phyloP scores from a whole-genome alignment of 2,888 invertebrate species.

The Nemapogon koenigi region DNA sequence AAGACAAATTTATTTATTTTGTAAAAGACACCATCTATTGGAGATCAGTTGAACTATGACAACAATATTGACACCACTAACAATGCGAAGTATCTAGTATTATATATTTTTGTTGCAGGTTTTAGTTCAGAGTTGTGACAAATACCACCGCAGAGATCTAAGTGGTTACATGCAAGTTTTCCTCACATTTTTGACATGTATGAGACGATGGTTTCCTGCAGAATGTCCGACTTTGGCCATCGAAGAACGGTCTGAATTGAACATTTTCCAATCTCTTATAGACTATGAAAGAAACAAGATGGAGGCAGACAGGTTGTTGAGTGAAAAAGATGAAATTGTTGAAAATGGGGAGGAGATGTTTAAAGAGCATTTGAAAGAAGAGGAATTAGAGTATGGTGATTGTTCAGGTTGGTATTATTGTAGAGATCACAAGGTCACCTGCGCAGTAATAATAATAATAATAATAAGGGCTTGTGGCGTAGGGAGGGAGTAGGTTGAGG shows the following conservation, averaged over 20 bases:
- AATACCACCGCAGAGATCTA: constrained; percentile 62
- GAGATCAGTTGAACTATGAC: background rate
- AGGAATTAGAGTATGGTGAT: constrained; percentile 42
- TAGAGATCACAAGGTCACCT: background rate
- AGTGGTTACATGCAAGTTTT: constrained; percentile 74
- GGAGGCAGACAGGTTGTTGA: constrained; percentile 34
- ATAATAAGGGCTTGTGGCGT: too few species aligned
- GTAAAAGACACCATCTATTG: background rate
- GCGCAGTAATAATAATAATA: too few species aligned
- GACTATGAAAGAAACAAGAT: constrained; percentile 40
- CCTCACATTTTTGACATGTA: constrained; percentile 68
- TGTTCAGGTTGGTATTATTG: constrained; percentile 26
- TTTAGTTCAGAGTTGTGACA: constrained; percentile 66
- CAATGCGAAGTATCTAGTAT: too few species aligned
- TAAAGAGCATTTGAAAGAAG: constrained; percentile 45
- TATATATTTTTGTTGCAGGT: constrained; percentile 38
- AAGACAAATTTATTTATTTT: too few species aligned
- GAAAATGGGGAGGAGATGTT: constrained; percentile 60
- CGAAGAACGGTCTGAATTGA: constrained; percentile 20
- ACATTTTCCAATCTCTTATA: constrained; percentile 35
- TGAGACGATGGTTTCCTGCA: constrained; percentile 66
- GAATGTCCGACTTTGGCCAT: constrained; percentile 2
- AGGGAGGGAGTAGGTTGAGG: too few species aligned
- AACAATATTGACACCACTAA: too few species aligned
- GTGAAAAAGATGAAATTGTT: constrained; percentile 27